Conservation (phyloP, 2,797 vertebrate species). For the Heliangelus exortis region DNA sequence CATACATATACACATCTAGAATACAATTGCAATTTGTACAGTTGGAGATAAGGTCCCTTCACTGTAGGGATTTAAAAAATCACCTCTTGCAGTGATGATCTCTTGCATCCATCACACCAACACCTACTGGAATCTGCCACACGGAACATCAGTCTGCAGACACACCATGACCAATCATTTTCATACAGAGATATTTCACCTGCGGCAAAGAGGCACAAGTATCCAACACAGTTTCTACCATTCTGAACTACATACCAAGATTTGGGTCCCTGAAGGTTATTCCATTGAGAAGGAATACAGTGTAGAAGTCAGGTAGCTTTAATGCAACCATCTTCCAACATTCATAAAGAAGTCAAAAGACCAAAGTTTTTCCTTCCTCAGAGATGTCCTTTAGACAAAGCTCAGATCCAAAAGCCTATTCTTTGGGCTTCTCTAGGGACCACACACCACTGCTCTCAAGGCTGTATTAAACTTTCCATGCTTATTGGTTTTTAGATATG, state of each 20-base stretch:
- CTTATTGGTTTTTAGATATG: not conserved
- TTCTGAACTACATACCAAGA: not conserved
- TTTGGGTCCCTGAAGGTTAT: not conserved
- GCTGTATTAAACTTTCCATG: no score
- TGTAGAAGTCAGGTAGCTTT: not conserved
- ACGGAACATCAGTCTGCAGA: not conserved
- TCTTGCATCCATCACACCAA: fast-evolving
- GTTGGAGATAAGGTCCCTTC: not conserved
- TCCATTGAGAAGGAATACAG: not conserved
- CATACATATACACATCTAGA: not conserved
- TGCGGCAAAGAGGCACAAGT: not conserved
- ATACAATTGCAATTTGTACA: not conserved
- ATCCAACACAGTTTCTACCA: not conserved
- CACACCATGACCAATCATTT: not conserved
- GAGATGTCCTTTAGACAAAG: not conserved
- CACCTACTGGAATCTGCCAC: not conserved
- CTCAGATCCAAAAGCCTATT: not conserved
- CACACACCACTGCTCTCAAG: no score
- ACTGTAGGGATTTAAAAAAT: not conserved
- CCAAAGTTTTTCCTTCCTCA: not conserved
- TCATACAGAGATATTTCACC: not conserved
- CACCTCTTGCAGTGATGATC: not conserved
- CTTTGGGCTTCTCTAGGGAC: not conserved
- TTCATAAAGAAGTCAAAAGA: not conserved
- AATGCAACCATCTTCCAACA: not conserved